Evolutionary conservation across 2,888 invertebrate genomes (phyloP).

Genomic region (Epistrophe grossulariae): DNA sequence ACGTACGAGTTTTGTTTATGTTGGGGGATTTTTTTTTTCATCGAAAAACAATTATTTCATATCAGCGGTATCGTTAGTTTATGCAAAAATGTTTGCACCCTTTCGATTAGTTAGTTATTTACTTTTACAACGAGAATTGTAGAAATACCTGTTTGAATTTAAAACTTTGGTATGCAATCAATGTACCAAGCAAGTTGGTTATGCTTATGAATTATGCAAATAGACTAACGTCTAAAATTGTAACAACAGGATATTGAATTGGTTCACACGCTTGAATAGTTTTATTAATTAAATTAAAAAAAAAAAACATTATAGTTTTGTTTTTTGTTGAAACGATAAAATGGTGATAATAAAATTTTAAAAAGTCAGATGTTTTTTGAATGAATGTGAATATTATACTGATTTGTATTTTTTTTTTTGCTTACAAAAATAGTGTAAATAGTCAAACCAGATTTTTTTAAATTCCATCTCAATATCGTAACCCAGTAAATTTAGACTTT

Average conservation of each 20-base stretch:
- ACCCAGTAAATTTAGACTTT: too few relatives aligned
- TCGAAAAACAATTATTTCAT: slow-evolving; percentile 30
- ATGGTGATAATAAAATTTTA: neutral
- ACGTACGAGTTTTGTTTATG: neutral
- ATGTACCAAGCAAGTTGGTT: neutral
- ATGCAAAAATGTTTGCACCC: slow-evolving; percentile 28
- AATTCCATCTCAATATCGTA: too few relatives aligned
- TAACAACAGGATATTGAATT: slow-evolving; percentile 22
- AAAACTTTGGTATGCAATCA: slow-evolving; percentile 4
- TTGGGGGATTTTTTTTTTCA: slow-evolving; percentile 9
- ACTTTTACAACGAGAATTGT: slow-evolving; percentile 16
- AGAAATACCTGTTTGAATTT: slow-evolving; percentile 26
- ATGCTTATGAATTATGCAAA: slow-evolving; percentile 7
- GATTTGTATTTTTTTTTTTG: too few relatives aligned
- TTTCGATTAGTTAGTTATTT: slow-evolving; percentile 31
- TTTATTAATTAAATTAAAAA: neutral
- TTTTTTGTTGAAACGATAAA: neutral
- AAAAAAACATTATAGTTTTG: too few relatives aligned
- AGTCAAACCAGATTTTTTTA: too few relatives aligned
- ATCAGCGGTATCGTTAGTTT: slow-evolving; percentile 14
- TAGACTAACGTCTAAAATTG: neutral
- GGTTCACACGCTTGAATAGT: slow-evolving; percentile 18
- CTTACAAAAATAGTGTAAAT: too few relatives aligned
- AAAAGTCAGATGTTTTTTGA: too few relatives aligned
- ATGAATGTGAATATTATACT: too few relatives aligned